These are phyloP conservation scores for Anguilla rostrata DNA, from an alignment of 2,113 vertebrate genomes.

Conservation along the genomic window DNA sequence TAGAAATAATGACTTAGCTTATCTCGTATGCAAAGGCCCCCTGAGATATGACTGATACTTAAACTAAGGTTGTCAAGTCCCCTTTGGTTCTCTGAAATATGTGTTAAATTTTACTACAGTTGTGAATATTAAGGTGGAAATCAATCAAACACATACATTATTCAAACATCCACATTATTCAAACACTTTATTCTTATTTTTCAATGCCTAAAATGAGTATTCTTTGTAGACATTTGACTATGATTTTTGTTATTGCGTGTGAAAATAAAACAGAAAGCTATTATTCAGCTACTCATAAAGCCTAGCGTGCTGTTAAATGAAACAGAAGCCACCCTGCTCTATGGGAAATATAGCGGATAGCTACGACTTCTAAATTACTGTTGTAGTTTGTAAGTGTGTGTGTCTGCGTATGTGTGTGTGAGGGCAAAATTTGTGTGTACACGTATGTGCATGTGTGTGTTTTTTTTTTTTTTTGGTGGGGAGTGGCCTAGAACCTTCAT, in stretches of 20 bases:
- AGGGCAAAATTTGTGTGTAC: no score
- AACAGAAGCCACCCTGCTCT: no score
- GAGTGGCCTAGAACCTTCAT: background rate
- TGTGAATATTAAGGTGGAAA: background rate
- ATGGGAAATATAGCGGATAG: no score
- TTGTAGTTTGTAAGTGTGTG: no score
- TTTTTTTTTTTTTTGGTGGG: background rate
- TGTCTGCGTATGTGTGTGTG: no score
- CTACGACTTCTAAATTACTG: no score
- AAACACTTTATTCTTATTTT: background rate
- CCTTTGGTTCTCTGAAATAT: background rate
- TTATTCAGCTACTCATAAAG: no score
- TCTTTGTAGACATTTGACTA: no score
- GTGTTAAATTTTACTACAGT: background rate
- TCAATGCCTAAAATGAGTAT: background rate
- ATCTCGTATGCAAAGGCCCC: background rate
- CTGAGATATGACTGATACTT: background rate
- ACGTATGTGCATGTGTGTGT: no score
- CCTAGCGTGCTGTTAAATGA: no score
- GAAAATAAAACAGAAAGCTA: no score
- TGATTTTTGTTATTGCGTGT: no score
- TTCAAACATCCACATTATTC: background rate
- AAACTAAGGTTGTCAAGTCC: background rate
- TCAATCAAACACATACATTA: background rate
- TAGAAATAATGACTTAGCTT: background rate